Evolutionary conservation across 2,888 invertebrate species (phyloP).

Genomic region (Fragum sueziense): DNA sequence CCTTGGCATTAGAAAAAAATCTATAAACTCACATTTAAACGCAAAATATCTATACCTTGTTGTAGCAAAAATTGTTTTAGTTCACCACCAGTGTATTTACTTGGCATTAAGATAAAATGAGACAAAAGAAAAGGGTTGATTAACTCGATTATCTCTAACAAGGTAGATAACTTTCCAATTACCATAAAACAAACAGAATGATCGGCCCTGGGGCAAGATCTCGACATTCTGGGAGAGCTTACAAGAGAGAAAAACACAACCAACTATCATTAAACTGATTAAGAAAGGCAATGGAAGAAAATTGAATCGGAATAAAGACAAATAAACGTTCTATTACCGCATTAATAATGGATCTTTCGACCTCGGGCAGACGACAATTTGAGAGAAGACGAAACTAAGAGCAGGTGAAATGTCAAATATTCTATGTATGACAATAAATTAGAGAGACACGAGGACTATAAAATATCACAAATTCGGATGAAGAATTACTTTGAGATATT

Average conservation of each 20-base stretch:
- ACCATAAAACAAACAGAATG: slow-evolving; percentile 31
- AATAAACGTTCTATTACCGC: slow-evolving; percentile 54
- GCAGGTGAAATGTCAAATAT: slow-evolving; percentile 6
- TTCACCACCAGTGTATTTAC: no score
- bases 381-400: background rate
- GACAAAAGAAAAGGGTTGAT: no score
- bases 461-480: background rate
- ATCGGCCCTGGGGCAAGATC: slow-evolving; percentile 14
- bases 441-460: background rate
- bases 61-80: no score
- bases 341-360: slow-evolving; percentile 38
- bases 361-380: slow-evolving; percentile 23
- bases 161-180: slow-evolving; percentile 15
- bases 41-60: no score
- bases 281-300: slow-evolving; percentile 51
- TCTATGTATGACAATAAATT: slow-evolving; percentile 20
- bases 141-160: slow-evolving; percentile 22
- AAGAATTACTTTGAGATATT: background rate
- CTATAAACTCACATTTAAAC: no score
- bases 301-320: slow-evolving; percentile 55
- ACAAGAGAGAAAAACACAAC: background rate
- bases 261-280: slow-evolving; percentile 11
- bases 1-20: no score
- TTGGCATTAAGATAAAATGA: no score
- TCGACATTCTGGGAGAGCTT: slow-evolving; percentile 3